Evolutionary conservation across 35 echinoderm and acorn worm genomes (phyloP), one percentile per base, ranked within the genome.

Genomic region (Ophiothrix spiculata): DNA sequence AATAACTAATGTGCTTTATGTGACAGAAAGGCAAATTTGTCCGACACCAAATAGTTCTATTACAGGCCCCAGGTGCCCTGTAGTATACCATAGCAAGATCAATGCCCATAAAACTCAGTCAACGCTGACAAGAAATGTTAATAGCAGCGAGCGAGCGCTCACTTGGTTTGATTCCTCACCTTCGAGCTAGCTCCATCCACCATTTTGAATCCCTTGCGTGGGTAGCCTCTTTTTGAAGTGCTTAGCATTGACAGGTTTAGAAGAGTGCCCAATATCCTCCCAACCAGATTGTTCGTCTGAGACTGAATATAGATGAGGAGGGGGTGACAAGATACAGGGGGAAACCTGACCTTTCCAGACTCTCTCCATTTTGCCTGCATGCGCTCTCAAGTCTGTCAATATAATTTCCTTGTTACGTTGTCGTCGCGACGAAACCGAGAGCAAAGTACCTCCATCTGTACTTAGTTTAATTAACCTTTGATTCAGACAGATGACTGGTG

Each of bases 41-140:
- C 21, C 45, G 45, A 21, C 45, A 25, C 29, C 29, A 69, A 25
- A 15, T 69, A 6, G 4, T 28, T 69, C 60, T n/a, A 69, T 69
- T n/a, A n/a, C 1, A 28, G 60, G 29, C 25, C 60, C 23, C 60
- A 69, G 60, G 60, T 69, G 60, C 60, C 60, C 17, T n/a, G n/a
- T n/a, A n/a, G n/a, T 25, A 69, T 25, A 69, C 60, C 60, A 15
- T 25, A 2, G 16, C 29, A 15, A n/a, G 60, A 69, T 69, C 60
- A 69, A 69, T 69, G 60, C 1, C 60, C 60, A 69, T 69, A 69
- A 69, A 69, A n/a, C n/a, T n/a, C n/a, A n/a, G n/a, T n/a, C 60
- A 69, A 69, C 29, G 60, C 60, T 69, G 60, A 69, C 60, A 69
- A 28, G 10, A 25, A 25, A 25, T n/a, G 60, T 69, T 69, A 69